Evolutionary conservation across 1,140 invertebrate genomes (phyloP).

Genomic region (Nomia melanderi): DNA sequence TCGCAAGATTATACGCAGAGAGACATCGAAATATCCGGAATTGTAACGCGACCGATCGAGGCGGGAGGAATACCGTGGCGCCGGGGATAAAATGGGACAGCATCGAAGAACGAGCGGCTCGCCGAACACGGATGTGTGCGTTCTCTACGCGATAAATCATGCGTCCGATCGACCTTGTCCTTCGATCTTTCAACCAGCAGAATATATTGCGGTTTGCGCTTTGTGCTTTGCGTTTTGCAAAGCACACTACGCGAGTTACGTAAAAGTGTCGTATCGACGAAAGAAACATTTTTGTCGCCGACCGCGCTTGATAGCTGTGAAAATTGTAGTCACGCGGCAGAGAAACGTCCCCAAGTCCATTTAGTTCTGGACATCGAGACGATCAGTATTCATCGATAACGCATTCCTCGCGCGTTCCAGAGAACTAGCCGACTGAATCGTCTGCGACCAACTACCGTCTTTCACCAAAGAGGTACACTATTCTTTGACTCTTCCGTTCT

Average conservation of each 20-base stretch:
- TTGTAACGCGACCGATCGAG: too few relatives aligned
- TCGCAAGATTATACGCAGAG: too few relatives aligned
- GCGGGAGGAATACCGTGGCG: neutral
- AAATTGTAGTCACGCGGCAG: slow-evolving; percentile 17
- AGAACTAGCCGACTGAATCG: neutral
- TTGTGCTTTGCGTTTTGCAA: too few relatives aligned
- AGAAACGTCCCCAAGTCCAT: slow-evolving; percentile 18
- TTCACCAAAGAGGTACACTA: slow-evolving; percentile 2
- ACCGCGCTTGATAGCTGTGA: slow-evolving; percentile 13
- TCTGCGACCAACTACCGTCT: neutral
- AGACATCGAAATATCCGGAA: too few relatives aligned
- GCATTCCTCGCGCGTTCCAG: neutral
- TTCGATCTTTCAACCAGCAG: slow-evolving; percentile 34
- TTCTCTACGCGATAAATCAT: slow-evolving; percentile 54
- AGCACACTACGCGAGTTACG: slow-evolving; percentile 40
- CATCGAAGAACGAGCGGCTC: too few relatives aligned
- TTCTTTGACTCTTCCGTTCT: slow-evolving; percentile 16
- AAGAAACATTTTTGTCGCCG: slow-evolving; percentile 36
- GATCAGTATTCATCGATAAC: slow-evolving; percentile 2
- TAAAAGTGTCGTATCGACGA: slow-evolving; percentile 32
- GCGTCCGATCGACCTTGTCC: slow-evolving; percentile 36
- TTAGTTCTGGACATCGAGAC: neutral
- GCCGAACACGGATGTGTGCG: neutral
- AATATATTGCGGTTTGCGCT: slow-evolving; percentile 51
- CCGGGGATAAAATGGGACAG: neutral